Conservation (phyloP, 1,140 invertebrate genomes). For the Lithobius niger region DNA sequence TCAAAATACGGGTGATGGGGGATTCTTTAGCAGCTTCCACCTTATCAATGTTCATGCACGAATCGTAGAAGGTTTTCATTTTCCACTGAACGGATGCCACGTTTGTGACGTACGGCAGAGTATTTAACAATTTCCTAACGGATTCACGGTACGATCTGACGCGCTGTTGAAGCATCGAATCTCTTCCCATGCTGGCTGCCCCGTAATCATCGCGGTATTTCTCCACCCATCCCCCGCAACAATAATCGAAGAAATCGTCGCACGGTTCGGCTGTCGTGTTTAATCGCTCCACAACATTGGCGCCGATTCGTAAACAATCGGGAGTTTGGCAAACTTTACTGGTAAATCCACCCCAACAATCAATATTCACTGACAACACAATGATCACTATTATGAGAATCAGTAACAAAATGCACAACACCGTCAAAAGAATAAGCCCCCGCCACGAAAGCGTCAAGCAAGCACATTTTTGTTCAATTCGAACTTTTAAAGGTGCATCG, state of each 20-base stretch:
- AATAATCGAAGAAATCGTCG: constrained; percentile 37
- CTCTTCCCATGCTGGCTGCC: neutral
- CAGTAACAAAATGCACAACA: neutral
- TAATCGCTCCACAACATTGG: constrained; percentile 27
- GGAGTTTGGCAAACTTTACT: neutral
- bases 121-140: neutral
- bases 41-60: constrained; percentile 7
- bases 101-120: neutral
- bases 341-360: neutral
- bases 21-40: neutral
- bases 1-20: neutral
- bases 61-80: constrained; percentile 9
- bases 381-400: constrained; percentile 4
- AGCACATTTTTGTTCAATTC: neutral
- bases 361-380: neutral
- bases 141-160: neutral
- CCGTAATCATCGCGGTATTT: neutral
- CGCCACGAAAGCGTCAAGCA: neutral
- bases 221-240: constrained; percentile 33
- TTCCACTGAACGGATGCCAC: constrained; percentile 1
- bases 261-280: constrained; percentile 35
- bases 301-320: neutral
- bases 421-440: neutral
- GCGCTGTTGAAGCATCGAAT: neutral
- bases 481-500: no score